Conservation (phyloP, 2,797 vertebrate species). For the Xerus rutilus region DNA sequence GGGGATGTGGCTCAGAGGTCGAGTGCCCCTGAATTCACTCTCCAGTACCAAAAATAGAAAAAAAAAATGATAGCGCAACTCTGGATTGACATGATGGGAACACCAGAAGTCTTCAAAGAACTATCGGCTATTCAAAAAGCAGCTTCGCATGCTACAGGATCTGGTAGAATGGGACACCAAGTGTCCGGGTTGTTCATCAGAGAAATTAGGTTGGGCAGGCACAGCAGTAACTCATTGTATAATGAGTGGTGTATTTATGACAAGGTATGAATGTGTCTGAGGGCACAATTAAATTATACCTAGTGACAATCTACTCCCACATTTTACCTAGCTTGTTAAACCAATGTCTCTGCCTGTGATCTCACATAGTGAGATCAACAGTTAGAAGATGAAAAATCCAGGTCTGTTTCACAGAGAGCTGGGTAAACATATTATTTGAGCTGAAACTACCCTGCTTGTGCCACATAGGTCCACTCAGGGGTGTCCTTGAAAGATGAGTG, state of each 20-base stretch:
- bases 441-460: background rate
- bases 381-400: background rate
- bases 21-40: no score
- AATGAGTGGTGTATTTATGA: background rate
- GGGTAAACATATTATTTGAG: background rate
- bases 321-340: constrained; percentile 26
- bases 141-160: background rate
- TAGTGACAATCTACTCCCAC: background rate
- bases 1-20: no score
- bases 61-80: background rate
- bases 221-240: background rate
- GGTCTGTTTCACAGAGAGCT: background rate
- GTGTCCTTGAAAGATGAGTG: background rate
- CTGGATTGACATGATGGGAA: background rate
- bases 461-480: background rate
- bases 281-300: background rate
- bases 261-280: background rate
- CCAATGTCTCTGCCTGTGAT: background rate
- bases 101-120: background rate
- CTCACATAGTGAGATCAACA: constrained; percentile 20
- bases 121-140: background rate
- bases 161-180: background rate
- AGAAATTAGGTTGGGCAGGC: background rate
- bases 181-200: background rate
- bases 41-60: no score